A percentile compares a stretch with the other conserved stretches of the same genome.
Evolutionary conservation across 2,888 invertebrate species (phyloP).

Genomic region (Tridacna gigas): DNA sequence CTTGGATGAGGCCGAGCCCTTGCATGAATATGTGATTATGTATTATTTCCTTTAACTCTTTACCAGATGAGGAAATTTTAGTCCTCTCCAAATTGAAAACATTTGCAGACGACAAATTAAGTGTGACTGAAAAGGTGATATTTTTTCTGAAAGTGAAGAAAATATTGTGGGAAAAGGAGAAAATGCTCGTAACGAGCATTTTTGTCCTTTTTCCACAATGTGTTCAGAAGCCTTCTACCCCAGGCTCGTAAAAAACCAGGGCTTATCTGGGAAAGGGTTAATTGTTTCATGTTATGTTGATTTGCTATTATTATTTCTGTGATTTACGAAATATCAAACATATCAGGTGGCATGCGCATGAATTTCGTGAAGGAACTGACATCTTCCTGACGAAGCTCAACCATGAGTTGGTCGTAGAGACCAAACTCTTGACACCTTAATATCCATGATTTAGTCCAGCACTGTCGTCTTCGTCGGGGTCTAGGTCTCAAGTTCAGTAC

Average conservation of each 20-base stretch:
- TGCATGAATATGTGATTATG: slow-evolving; percentile 37
- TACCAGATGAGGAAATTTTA: no score
- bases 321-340: slow-evolving; percentile 29
- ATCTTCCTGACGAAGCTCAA: slow-evolving; percentile 15
- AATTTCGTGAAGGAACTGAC: slow-evolving; percentile 29
- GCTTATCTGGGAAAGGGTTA: no score
- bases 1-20: slow-evolving; percentile 39
- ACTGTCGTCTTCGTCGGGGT: slow-evolving; percentile 34
- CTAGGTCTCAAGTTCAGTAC: slow-evolving; percentile 43
- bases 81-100: no score
- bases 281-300: slow-evolving; percentile 40
- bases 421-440: slow-evolving; percentile 46
- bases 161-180: no score
- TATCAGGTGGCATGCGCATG: slow-evolving; percentile 31
- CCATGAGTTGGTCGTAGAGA: slow-evolving; percentile 40
- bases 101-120: no score
- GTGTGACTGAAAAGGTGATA: no score
- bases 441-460: slow-evolving; percentile 43
- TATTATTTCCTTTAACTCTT: slow-evolving; percentile 34
- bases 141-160: no score
- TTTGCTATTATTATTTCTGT: slow-evolving; percentile 42
- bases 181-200: no score
- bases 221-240: no score
- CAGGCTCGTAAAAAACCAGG: no score
- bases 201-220: no score